Conservation (phyloP, 2,113 vertebrate genomes). For the Tetrao urogallus region DNA sequence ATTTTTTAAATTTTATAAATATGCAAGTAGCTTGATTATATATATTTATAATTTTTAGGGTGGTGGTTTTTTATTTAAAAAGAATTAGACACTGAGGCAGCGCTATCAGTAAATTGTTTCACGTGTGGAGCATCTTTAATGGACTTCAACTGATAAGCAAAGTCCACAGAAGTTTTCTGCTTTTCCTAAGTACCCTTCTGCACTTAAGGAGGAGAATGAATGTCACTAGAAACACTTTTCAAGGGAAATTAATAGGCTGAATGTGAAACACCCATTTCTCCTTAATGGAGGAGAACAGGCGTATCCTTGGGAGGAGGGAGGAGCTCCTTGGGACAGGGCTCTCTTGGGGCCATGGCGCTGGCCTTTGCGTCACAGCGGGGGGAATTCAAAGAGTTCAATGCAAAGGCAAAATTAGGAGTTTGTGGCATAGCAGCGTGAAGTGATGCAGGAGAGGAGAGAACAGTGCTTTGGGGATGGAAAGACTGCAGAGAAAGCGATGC, state of each 20-base stretch:
- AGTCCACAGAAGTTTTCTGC: background rate
- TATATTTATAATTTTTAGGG: background rate
- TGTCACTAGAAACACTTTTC: background rate
- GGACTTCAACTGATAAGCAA: background rate
- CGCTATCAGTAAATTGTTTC: background rate
- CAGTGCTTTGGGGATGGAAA: background rate
- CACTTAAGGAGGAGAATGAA: background rate
- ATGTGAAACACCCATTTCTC: background rate
- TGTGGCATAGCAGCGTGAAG: background rate
- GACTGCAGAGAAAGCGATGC: background rate
- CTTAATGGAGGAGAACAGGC: background rate
- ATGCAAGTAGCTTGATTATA: background rate
- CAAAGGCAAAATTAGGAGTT: background rate
- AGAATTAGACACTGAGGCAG: background rate
- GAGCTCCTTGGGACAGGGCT: background rate
- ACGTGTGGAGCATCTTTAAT: background rate
- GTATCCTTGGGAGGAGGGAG: background rate
- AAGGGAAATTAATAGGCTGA: background rate
- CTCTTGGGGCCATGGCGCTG: background rate
- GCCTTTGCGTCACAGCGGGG: background rate
- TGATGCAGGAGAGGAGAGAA: background rate
- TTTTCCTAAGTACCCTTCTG: background rate
- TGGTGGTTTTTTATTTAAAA: background rate
- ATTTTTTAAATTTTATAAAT: background rate
- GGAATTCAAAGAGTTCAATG: background rate